Evolutionary conservation across 2,113 vertebrate genomes (phyloP), one percentile per base, ranked within the genome.

Genomic region (Laticauda laticaudata): DNA sequence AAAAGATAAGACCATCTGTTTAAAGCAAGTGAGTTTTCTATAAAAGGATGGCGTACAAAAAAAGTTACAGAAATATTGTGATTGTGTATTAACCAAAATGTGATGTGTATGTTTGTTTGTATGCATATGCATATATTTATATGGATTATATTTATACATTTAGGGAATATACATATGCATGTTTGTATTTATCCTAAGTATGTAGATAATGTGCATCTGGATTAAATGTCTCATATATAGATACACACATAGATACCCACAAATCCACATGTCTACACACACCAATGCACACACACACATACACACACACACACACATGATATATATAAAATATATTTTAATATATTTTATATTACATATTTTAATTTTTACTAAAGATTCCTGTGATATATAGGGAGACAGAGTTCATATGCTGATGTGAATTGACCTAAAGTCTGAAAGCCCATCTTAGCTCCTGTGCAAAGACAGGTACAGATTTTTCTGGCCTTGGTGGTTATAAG

Each of bases 1-100:
- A 96, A 93, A 93, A 23, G 93, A 93, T 91, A 96, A 87, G 96
- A 87, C 97, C 98, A 98, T 98, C 98, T 98, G 97, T 97, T 97
- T 97, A 97, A 98, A 96, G 96, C 97, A 96, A 97, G 97, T 96
- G 81, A 57, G 94, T 95, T 95, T 97, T 94, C 96, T 94, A 94
- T 94, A 96, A 96, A 97, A 97, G 94, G 96, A 97, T 96, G 93
- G 90, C 95, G 91, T 97, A 96, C 95, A 96, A 95, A 95, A 95
- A 97, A 96, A 95, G 95, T 92, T 95, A 81, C 54, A 97, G 94
- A 93, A 95, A 96, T 96, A 61, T 23, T 96, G 95, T 39, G 93
- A 95, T 81, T 43, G 8, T 87, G 53, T 95, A 95, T 92, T 95
- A 95, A 92, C 48, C 95, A 95, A 89, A 89, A 89, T 85, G 92